phyloP scores from a whole-genome alignment of 2,888 invertebrate genomes.

The Branchipolynoe longqiensis region DNA sequence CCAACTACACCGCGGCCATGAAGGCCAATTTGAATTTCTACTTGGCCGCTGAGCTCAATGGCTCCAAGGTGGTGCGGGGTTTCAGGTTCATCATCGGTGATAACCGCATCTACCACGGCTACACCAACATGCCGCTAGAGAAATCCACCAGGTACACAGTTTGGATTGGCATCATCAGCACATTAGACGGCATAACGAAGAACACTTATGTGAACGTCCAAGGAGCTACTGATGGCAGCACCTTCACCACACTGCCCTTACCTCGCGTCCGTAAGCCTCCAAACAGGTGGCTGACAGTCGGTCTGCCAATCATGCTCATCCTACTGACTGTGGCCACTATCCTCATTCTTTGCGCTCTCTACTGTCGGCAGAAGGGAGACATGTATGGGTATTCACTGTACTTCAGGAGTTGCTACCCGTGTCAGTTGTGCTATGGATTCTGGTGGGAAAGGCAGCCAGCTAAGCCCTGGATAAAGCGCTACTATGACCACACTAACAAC shows the following conservation, averaged over 20 bases:
- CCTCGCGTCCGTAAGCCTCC: no score
- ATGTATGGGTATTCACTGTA: no score
- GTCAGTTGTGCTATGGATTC: no score
- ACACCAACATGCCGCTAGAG: conserved; percentile 89
- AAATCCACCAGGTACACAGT: conserved; percentile 85
- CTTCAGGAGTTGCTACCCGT: neutral
- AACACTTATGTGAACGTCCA: conserved; percentile 82
- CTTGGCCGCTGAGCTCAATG: conserved; percentile 4
- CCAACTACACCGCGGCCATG: neutral
- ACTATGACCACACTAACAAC: no score
- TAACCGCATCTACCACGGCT: conserved; percentile 87
- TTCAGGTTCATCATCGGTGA: conserved; percentile 89
- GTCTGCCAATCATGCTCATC: neutral
- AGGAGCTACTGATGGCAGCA: neutral
- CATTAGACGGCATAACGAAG: conserved; percentile 86
- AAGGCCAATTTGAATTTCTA: neutral
- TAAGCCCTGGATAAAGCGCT: no score
- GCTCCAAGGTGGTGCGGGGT: neutral
- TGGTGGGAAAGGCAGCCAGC: no score
- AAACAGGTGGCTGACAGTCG: neutral
- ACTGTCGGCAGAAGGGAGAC: neutral
- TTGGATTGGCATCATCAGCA: conserved; percentile 88
- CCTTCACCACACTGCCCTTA: neutral
- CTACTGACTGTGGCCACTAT: neutral
- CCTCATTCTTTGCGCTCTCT: neutral